Evolutionary conservation across 1,140 invertebrate genomes (phyloP).

Genomic region (Drosophila setifemur): DNA sequence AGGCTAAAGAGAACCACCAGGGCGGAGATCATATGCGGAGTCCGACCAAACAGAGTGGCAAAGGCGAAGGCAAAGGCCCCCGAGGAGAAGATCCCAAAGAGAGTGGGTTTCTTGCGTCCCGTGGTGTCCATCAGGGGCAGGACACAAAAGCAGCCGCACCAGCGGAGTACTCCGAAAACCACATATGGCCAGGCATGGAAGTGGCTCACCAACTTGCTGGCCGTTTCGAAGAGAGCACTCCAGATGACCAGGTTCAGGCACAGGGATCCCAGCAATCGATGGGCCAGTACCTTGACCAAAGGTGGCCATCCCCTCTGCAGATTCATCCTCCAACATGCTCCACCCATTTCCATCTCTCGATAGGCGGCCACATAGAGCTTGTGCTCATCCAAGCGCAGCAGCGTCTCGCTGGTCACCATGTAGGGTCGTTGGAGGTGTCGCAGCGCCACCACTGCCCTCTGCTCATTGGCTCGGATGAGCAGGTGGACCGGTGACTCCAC

Average conservation of each 20-base stretch:
- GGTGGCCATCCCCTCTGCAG: slow-evolving; percentile 35
- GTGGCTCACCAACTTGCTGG: slow-evolving; percentile 13
- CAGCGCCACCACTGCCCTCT: slow-evolving; percentile 49
- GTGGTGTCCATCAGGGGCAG: slow-evolving; percentile 54
- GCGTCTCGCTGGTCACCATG: slow-evolving; percentile 68
- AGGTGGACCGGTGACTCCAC: slow-evolving; percentile 68
- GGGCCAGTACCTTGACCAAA: slow-evolving; percentile 47
- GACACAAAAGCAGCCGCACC: slow-evolving; percentile 43
- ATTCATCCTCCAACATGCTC: slow-evolving; percentile 7
- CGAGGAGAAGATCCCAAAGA: slow-evolving; percentile 53
- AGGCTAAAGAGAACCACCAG: slow-evolving; percentile 51
- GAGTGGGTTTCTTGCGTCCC: slow-evolving; percentile 61
- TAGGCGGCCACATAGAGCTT: slow-evolving; percentile 61
- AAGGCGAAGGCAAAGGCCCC: slow-evolving; percentile 56
- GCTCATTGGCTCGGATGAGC: slow-evolving; percentile 52
- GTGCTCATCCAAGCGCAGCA: slow-evolving; percentile 67
- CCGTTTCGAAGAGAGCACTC: slow-evolving; percentile 34
- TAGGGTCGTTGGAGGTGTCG: slow-evolving; percentile 63
- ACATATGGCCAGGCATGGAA: slow-evolving; percentile 61
- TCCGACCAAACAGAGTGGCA: slow-evolving; percentile 35
- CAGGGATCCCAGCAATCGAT: slow-evolving; percentile 47
- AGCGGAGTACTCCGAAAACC: slow-evolving; percentile 51
- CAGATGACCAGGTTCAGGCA: slow-evolving; percentile 51
- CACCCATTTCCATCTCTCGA: slow-evolving; percentile 36
- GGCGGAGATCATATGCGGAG: slow-evolving; percentile 33